Evolutionary conservation across 2,797 vertebrate genomes (phyloP).

Genomic region (Malacoraja senta): DNA sequence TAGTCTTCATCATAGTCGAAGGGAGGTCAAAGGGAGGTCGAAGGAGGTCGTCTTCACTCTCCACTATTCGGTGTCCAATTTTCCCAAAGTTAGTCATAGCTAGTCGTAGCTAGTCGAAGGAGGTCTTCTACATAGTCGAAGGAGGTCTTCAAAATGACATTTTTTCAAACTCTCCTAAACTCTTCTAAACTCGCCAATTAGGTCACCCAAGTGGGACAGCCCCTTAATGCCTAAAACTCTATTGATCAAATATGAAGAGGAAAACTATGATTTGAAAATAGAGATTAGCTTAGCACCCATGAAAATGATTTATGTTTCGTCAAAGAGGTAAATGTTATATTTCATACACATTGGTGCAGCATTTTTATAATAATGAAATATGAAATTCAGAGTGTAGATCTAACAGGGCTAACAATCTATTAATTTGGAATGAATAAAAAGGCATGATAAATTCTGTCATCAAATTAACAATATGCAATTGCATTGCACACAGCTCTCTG

Average conservation of each 20-base stretch:
- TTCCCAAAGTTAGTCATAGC: too few relatives aligned
- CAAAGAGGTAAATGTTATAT: not conserved
- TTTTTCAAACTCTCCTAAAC: too few relatives aligned
- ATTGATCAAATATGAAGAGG: not conserved
- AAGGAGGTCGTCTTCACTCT: too few relatives aligned
- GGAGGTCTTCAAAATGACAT: too few relatives aligned
- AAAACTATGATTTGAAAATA: not conserved
- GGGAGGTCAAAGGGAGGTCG: too few relatives aligned
- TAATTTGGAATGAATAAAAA: not conserved
- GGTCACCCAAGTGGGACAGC: too few relatives aligned
- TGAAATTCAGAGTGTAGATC: not conserved
- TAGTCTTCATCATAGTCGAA: too few relatives aligned
- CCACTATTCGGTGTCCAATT: too few relatives aligned
- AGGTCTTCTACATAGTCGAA: too few relatives aligned
- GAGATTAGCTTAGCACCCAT: not conserved
- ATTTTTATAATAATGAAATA: not conserved
- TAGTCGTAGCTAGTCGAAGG: too few relatives aligned
- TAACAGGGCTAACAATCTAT: not conserved
- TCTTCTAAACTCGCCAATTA: too few relatives aligned
- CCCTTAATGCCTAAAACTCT: too few relatives aligned
- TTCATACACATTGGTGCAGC: not conserved
- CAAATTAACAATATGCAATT: not conserved
- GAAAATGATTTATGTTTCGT: not conserved
- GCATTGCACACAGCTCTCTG: not conserved
- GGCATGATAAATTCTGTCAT: not conserved